Evolutionary conservation across 1,140 invertebrate species (phyloP).

Genomic region (Caenorhabditis latens): DNA sequence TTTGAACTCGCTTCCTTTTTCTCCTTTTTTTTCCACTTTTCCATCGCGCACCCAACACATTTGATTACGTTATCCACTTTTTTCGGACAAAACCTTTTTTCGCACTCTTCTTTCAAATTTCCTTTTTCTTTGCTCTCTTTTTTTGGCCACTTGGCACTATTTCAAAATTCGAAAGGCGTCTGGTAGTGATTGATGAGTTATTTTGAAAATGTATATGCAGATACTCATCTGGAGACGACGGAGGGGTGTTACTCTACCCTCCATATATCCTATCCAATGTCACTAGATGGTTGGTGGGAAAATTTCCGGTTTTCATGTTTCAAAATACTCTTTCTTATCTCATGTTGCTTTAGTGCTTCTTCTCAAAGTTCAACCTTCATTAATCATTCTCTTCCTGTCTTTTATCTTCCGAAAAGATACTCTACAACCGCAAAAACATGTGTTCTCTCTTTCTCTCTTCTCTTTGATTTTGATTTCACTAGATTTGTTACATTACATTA

Average conservation of each 20-base stretch:
- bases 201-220: conserved; percentile 49
- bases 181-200: conserved; percentile 51
- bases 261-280: conserved; percentile 44
- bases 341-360: neutral
- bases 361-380: neutral
- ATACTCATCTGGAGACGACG: conserved; percentile 33
- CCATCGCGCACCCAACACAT: conserved; percentile 5
- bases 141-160: neutral
- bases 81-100: neutral
- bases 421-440: conserved; percentile 22
- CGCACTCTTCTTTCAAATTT: conserved; percentile 30
- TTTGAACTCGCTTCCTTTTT: conserved; percentile 35
- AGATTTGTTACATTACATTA: conserved; percentile 35
- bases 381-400: neutral
- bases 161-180: neutral
- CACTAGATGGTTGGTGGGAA: neutral
- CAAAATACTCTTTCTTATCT: neutral
- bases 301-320: neutral
- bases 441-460: neutral
- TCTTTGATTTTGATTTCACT: neutral
- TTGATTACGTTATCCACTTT: conserved; percentile 52
- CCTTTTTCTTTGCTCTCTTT: neutral
- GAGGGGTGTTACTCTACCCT: conserved; percentile 33
- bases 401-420: neutral
- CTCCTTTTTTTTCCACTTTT: neutral